A percentile compares a stretch with the other conserved stretches of the same genome.
Conservation (phyloP, 53 echinoderm and acorn worm genomes). For the Apostichopus leukothele region DNA sequence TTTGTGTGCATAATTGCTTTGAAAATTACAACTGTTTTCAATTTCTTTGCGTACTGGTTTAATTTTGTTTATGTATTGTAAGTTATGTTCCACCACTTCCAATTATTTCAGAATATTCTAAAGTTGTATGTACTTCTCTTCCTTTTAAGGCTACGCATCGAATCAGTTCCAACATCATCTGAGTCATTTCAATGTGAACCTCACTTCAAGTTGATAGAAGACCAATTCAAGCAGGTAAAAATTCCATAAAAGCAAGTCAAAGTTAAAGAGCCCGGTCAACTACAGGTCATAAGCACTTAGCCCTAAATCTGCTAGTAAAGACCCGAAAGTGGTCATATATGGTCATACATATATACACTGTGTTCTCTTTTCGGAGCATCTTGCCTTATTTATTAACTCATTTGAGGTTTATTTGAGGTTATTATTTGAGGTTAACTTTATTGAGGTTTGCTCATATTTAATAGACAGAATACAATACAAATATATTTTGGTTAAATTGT, state of each 20-base stretch:
- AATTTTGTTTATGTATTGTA: no score
- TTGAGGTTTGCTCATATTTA: no score
- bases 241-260: background rate
- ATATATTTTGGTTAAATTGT: no score
- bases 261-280: no score
- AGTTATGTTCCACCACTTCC: no score
- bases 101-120: no score
- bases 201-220: background rate
- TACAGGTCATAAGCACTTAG: background rate
- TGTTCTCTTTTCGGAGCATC: no score
- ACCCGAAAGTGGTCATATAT: background rate
- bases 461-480: no score
- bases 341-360: background rate
- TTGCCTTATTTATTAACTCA: background rate
- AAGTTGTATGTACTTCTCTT: background rate
- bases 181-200: background rate
- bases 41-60: no score
- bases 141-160: background rate
- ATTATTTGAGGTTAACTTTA: no score
- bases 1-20: no score
- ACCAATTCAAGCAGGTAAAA: background rate
- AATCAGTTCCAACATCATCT: background rate
- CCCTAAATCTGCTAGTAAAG: background rate
- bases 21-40: no score
- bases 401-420: background rate